phyloP scores from a whole-genome alignment of 2,113 vertebrate genomes.

The Electrona antarctica region DNA sequence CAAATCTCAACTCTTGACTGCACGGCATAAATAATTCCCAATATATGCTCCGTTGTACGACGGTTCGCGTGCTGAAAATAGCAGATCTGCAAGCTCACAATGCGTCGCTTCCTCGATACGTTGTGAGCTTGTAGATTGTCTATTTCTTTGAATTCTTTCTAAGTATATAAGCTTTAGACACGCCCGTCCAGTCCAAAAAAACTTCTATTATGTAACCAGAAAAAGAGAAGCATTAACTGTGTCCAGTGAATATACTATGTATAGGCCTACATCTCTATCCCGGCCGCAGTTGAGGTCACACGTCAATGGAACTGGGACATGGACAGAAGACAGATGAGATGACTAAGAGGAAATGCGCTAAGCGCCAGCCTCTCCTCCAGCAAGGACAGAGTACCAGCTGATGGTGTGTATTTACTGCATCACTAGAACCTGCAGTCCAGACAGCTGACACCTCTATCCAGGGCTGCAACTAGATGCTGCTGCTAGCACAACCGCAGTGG shows the following conservation, averaged over 20 bases:
- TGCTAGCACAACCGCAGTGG: slow-evolving; percentile 20
- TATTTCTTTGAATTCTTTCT: no score
- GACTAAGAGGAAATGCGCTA: no score
- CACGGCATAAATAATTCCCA: neutral
- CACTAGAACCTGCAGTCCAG: neutral
- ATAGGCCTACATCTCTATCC: neutral
- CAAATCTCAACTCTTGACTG: slow-evolving; percentile 8
- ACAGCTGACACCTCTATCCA: slow-evolving; percentile 27
- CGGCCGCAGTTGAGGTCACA: neutral
- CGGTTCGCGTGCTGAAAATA: no score
- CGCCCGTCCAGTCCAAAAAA: no score
- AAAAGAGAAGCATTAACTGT: no score
- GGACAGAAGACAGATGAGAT: neutral
- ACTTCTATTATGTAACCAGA: no score
- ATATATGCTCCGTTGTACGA: no score
- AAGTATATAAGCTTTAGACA: neutral
- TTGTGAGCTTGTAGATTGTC: no score
- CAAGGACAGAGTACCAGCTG: neutral
- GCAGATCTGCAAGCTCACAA: no score
- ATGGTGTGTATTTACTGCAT: neutral
- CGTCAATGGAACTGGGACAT: neutral
- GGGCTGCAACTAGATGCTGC: slow-evolving; percentile 25
- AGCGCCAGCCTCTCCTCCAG: no score
- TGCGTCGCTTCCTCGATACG: no score
- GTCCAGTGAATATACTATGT: no score